Percentiles rank a stretch among this genome's conserved stretches.
Conservation (phyloP, 1,140 invertebrate genomes). For the Phthorimaea operculella region DNA sequence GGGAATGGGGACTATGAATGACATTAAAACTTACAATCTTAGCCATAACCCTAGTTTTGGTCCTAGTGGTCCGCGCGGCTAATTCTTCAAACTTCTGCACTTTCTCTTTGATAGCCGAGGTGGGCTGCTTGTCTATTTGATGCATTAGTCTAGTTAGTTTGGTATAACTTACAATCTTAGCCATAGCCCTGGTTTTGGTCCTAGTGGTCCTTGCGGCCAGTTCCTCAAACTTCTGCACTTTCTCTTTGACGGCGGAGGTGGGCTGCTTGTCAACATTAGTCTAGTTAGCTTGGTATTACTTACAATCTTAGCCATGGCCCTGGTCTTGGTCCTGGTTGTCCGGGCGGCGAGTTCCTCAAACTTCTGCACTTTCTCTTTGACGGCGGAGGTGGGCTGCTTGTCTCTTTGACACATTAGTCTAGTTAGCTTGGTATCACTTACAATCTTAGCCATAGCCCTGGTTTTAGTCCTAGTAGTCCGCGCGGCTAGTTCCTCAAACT, state of each 20-base stretch:
- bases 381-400: conserved; percentile 52
- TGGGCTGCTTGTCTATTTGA: no score
- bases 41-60: conserved; percentile 51
- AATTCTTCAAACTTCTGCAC: conserved; percentile 57
- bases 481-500: conserved; percentile 53
- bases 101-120: conserved; percentile 55
- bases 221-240: conserved; percentile 57
- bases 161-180: no score
- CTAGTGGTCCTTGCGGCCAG: conserved; percentile 45
- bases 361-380: conserved; percentile 56
- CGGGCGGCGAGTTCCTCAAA: conserved; percentile 52
- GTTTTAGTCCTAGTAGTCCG: conserved; percentile 46
- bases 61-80: conserved; percentile 44
- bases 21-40: conserved; percentile 52
- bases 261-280: no score
- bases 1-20: no score
- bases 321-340: conserved; percentile 48
- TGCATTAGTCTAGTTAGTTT: no score
- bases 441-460: no score
- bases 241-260: conserved; percentile 56
- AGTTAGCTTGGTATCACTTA: no score
- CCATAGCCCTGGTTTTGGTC: no score
- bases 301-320: conserved; percentile 56
- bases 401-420: no score
- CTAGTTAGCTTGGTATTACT: no score